Percentiles rank a stretch among this genome's conserved stretches.
Evolutionary conservation across 2,888 invertebrate species (phyloP).

Genomic region (Archips crataeganus): DNA sequence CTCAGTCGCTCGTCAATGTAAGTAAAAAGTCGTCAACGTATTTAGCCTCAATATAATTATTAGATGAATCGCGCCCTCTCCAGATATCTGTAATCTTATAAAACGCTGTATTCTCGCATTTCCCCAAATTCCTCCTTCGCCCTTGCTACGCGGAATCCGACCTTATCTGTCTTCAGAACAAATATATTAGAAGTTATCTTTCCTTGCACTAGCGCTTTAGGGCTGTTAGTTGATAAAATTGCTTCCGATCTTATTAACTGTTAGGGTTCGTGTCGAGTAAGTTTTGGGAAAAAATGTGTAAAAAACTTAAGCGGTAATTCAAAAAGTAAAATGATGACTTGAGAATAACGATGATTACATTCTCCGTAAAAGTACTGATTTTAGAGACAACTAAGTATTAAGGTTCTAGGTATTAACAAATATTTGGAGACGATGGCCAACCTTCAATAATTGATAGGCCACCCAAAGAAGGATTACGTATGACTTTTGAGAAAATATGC

Average conservation of each 20-base stretch:
- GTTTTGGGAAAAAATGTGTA: slow-evolving; percentile 5
- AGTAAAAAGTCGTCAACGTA: slow-evolving; percentile 40
- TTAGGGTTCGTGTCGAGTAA: slow-evolving; percentile 49
- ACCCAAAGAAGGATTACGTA: too few species aligned
- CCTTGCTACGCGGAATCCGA: slow-evolving; percentile 44
- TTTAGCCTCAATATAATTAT: slow-evolving; percentile 59
- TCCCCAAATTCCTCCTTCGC: slow-evolving; percentile 40
- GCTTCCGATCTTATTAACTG: slow-evolving; percentile 68
- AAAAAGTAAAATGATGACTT: not conserved
- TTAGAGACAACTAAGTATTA: too few species aligned
- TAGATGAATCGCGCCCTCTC: slow-evolving; percentile 58
- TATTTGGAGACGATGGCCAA: too few species aligned
- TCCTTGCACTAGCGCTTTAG: slow-evolving; percentile 48
- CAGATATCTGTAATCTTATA: slow-evolving; percentile 63
- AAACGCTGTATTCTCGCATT: slow-evolving; percentile 57
- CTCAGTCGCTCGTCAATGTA: slow-evolving; percentile 11
- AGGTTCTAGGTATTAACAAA: not conserved
- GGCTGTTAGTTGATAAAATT: slow-evolving; percentile 62
- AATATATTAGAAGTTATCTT: slow-evolving; percentile 35
- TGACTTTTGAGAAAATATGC: too few species aligned
- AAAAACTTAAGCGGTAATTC: not conserved
- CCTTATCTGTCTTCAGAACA: slow-evolving; percentile 42
- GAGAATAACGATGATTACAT: too few species aligned
- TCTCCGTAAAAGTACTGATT: not conserved
- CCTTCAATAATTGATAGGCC: too few species aligned